Base-by-base conservation (phyloP, 2,888 invertebrate species). In the Hypsopygia costalis region DNA sequence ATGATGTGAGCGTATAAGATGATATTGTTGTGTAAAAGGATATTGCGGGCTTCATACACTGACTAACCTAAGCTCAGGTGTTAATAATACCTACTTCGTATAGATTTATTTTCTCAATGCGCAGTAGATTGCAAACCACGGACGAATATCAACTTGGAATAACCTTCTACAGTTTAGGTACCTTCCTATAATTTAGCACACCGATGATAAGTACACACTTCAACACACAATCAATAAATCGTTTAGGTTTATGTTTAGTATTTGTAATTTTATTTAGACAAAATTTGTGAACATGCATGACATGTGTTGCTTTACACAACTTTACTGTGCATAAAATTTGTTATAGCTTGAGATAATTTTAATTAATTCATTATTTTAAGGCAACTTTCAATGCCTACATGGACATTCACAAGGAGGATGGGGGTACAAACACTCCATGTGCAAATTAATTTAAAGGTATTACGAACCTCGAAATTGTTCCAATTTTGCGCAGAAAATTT, bases 401-500 rank as follows among this genome's bases (percentile, higher is more conserved):
- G 78, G 71, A 85, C 81, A 82, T 77, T 74, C 79, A 85, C 81
- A 75, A 69, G 71, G 74, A 69, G 80, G 76, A 68, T 77, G 80
- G 76, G 73, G 74, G 66, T 67, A 83, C 79, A 85, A 83, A 86
- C 83, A 87, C 87, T 82, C 81, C 85, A 85, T 78, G 86, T 87
- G 86, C 87, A 88, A 80, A 82, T 78, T 78, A 85, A 78, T 78
- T 78, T 73, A 77, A 81, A 78, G 76, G 73, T 81, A 68, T 80
- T 89, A 89, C 91, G 90, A 92, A 94, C 94, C 94, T 94, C 94
- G 74, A 93, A 90, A 88, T 93, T 93, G 89, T 92, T 93, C 94
- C 94, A 94, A 89, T 93, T 93, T 90, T 94, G 93, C 88, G 93
- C 92, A 89, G 93, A 93, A 90, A 93, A 92, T 91, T 94, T 94